Base-by-base conservation (phyloP, 2,113 vertebrate species). In the Leptocoma aspasia region DNA sequence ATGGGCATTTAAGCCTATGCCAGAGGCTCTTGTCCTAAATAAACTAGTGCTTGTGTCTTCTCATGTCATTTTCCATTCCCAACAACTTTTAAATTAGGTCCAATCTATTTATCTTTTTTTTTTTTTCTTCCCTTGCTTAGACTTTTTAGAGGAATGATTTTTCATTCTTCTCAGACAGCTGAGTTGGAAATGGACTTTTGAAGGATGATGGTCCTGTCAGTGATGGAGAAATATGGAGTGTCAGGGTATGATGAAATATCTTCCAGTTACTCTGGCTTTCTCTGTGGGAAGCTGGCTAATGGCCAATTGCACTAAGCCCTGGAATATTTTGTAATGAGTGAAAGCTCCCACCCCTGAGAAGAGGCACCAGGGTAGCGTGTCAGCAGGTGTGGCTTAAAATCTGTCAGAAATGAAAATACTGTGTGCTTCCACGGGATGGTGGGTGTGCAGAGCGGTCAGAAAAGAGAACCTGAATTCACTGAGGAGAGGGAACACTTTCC, bases 161-260 rank as follows among this genome's bases (percentile, higher is more conserved):
- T 95, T 96, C 94, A 92, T 93, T 92, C 66, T 90, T 92, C 68
- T 92, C 54, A 53, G 90, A 70, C 92, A 92, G 90, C 91, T 96
- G 75, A 91, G 37, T 87, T 96, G 86, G 88, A 95, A 97, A 94
- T 95, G 82, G 83, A 96, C 89, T 94, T 97, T 76, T 91, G 92
- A 89, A 95, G 77, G 91, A 91, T 92, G 80, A 87, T 90, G 82
- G 50, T 77, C 57, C 69, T 94, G 89, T 85, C 92, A 79, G 69
- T 76, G 93, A 72, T 82, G 89, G 80, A 95, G 92, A 95, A 96
- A 92, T 92, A 91, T 75, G 80, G 65, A 73, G 65, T 95, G 91
- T 91, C 94, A 77, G 79, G 33, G 50, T 30, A 47, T 72, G 71
- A 82, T 94, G 83, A 93, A 95, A 28, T 66, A 92, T 94, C 71